A percentile compares a stretch with the other conserved stretches of the same genome.
Evolutionary conservation across 2,888 invertebrate species (phyloP).

Genomic region (Sesia apiformis): DNA sequence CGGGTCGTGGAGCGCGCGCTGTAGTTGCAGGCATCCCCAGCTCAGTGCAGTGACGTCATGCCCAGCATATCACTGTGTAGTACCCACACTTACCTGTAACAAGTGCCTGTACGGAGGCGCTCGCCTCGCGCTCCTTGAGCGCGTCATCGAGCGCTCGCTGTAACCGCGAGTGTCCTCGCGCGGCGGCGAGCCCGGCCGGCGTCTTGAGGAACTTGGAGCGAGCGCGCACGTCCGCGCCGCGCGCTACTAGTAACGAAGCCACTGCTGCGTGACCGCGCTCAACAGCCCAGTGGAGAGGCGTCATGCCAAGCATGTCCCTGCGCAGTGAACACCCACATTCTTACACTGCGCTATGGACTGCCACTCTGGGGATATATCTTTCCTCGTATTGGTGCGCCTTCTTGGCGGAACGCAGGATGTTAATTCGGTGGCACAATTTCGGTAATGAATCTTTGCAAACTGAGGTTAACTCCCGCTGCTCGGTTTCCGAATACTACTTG

Average conservation of each 20-base stretch:
- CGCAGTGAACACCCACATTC: slow-evolving; percentile 17
- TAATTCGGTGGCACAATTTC: too few relatives aligned
- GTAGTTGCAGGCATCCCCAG: too few relatives aligned
- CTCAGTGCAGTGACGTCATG: slow-evolving; percentile 92
- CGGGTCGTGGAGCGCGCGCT: too few relatives aligned
- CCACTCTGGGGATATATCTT: too few relatives aligned
- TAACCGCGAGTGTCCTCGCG: slow-evolving; percentile 10
- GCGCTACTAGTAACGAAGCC: slow-evolving; percentile 79
- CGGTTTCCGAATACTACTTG: too few relatives aligned
- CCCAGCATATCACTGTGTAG: slow-evolving; percentile 45
- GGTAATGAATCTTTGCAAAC: too few relatives aligned
- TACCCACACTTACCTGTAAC: too few relatives aligned
- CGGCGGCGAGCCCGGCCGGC: slow-evolving; percentile 30
- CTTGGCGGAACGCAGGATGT: too few relatives aligned
- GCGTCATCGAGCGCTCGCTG: slow-evolving; percentile 28
- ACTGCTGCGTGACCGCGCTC: slow-evolving; percentile 80
- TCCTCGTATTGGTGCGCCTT: too few relatives aligned
- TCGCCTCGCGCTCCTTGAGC: slow-evolving; percentile 19
- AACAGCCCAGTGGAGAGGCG: slow-evolving; percentile 95
- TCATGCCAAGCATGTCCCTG: slow-evolving; percentile 75
- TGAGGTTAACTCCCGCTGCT: too few relatives aligned
- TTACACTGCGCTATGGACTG: neutral
- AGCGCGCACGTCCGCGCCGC: slow-evolving; percentile 81
- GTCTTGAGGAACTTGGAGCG: slow-evolving; percentile 47
- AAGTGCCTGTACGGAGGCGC: neutral